Evolutionary conservation across 1,140 invertebrate species (phyloP), one percentile per base, ranked within the genome.

Genomic region (Zaprionus vittiger): DNA sequence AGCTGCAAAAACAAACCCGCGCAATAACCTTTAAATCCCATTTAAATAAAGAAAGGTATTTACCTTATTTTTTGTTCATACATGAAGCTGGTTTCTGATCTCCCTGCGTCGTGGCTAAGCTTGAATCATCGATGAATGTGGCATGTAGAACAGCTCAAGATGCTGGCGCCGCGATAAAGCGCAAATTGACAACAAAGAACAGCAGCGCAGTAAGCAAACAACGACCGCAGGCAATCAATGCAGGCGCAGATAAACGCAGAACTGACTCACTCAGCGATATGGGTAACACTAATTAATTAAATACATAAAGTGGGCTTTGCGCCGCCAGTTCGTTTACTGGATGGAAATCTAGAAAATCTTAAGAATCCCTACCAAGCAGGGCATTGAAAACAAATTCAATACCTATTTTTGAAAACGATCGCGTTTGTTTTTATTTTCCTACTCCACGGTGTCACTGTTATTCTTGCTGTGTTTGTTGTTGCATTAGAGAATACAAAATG

Each of bases 51-150:
- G 9, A 34, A 34, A 34, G 41, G 7, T 47, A 47, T 17, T 7
- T 47, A 17, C 41, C 41, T 47, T 47, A 9, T 47, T 44, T 47
- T 47, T 47, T 17, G 7, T 17, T 9, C 41, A 7, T 17, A 17
- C 17, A 17, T 47, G 41, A 65, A 65, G 31, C 63, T 65, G 63
- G 28, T 64, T 52, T 41, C 31, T 38, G 34, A 52, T 56, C 63
- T 52, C 37, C 17, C 24, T 59, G 56, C 7, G 11, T 20, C 2
- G 20, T 41, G 24, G 47, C 61, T n/a, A 38, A 57, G 28, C 22
- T 57, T 65, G 62, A 72, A 49, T 72, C 62, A 65, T 7, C 41
- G 37, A 26, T 44, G 52, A 63, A 20, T 11, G 24, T 11, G 26
- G 24, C 22, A 61, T 26, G 52, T 54, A 49, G 17, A 52, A 37